Base-by-base conservation (phyloP, 2,888 invertebrate genomes). In the Campopleginae sp. region DNA sequence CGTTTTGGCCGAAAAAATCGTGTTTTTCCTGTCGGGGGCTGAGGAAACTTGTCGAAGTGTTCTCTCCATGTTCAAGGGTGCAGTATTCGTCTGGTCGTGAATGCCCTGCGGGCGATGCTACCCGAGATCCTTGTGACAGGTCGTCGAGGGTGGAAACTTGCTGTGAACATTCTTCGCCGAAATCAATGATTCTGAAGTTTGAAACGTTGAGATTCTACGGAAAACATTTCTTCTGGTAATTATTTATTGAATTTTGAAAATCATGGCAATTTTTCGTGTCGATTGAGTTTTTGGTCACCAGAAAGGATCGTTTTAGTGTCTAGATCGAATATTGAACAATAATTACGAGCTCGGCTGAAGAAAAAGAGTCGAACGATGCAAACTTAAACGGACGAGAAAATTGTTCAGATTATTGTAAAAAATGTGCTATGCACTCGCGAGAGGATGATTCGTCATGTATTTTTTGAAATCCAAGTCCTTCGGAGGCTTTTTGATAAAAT, bases 1-100 rank as follows among this genome's bases (percentile, higher is more conserved):
- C 27, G 17, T 44, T 68, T 44, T 68, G 14, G 2, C 27, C 17
- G 17, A 46, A 46, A 27, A 27, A 27, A 46, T n/a, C n/a, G 58
- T 14, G 7, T 19, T 19, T n/a, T 38, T 19, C 1, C 0, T 12
- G 1, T 12, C 14, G 66, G 65, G 44, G 42, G 63, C 70, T 63
- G 63, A 51, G 63, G 68, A 79, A 48, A 63, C 68, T 70, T 70
- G 68, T 83, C 63, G 61, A 76, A 79, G 42, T 63, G 71, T 70
- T 76, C 23, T 31, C 51, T 71, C 65, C 19, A 63, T 44, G 27
- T 65, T 80, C 71, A 71, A 76, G 76, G 68, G 80, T 72, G 65
- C 54, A 23, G 65, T 72, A 76, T 76, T 38, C 80, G 61, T 71
- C 76, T 80, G 54, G 54, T 76, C 46, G 27, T 23, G n/a, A 33